These are phyloP conservation scores for Tetragonula clypearis DNA, from an alignment of 1,140 invertebrate species.

Conservation along the genomic window DNA sequence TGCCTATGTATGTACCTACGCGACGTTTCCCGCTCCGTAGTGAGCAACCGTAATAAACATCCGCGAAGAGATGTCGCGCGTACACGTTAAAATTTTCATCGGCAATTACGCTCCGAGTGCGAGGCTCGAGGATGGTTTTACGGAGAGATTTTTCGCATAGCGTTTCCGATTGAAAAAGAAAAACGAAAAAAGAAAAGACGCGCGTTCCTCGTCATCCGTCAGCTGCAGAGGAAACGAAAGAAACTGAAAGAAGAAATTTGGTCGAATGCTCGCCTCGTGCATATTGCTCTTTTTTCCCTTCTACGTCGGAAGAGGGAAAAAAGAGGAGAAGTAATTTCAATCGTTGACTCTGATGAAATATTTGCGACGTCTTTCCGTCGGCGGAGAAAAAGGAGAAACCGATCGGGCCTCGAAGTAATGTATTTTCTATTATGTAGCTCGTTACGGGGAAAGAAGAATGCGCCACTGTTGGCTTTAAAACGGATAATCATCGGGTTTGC, in stretches of 20 bases:
- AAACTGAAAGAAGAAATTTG: not conserved
- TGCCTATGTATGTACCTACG: not conserved
- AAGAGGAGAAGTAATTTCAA: not conserved
- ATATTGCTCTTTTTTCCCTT: not conserved
- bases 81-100: constrained; percentile 15
- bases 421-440: not conserved
- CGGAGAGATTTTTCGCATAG: not conserved
- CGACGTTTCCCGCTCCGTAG: constrained; percentile 32
- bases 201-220: not conserved
- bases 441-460: not conserved
- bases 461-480: not conserved
- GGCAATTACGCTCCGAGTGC: not conserved
- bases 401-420: not conserved
- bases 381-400: not conserved
- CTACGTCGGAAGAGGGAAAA: too few relatives aligned
- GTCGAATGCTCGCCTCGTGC: not conserved
- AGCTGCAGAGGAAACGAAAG: not conserved
- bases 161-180: not conserved
- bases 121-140: not conserved
- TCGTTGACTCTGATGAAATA: not conserved
- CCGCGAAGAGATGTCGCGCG: constrained; percentile 24
- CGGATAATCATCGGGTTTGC: not conserved
- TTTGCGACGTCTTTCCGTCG: too few relatives aligned
- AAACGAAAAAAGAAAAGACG: too few relatives aligned
- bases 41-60: constrained; percentile 34